phyloP scores from a whole-genome alignment of 2,888 invertebrate species.

The Platycheirus rosarum region DNA sequence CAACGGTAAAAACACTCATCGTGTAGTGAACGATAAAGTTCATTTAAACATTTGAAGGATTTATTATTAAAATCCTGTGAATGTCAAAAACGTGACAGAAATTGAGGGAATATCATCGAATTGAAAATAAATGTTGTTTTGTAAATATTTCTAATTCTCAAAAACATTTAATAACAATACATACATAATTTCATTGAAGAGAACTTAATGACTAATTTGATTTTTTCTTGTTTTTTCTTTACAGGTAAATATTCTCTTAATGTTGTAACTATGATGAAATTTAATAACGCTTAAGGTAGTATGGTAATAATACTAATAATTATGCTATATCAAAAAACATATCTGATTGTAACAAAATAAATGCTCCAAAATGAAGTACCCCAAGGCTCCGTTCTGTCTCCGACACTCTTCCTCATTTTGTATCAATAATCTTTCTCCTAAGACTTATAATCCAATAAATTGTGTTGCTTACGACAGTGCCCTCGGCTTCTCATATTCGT shows the following conservation, averaged over 20 bases:
- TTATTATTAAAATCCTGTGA: neutral
- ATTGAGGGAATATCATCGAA: neutral
- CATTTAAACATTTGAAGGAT: constrained; percentile 1
- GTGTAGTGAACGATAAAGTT: neutral
- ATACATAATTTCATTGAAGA: too few species aligned
- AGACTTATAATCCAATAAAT: too few species aligned
- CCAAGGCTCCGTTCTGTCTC: too few species aligned
- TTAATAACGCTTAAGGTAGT: neutral
- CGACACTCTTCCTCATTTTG: too few species aligned
- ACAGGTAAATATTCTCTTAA: constrained; percentile 33
- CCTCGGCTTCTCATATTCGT: too few species aligned
- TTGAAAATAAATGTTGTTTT: neutral
- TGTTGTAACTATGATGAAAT: neutral
- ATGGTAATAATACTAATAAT: neutral
- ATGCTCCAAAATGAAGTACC: too few species aligned
- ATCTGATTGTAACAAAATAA: too few species aligned
- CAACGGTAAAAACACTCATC: neutral
- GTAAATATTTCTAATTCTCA: too few species aligned
- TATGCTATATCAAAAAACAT: too few species aligned
- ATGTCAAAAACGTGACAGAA: constrained; percentile 1
- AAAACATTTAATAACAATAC: too few species aligned
- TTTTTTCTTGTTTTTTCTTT: neutral
- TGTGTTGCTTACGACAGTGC: too few species aligned
- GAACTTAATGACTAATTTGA: neutral
- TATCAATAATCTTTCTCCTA: too few species aligned